Percentiles rank a stretch among this genome's conserved stretches.
These are phyloP conservation scores for Narcine bancroftii DNA, from an alignment of 2,113 vertebrate genomes.

Conservation along the genomic window DNA sequence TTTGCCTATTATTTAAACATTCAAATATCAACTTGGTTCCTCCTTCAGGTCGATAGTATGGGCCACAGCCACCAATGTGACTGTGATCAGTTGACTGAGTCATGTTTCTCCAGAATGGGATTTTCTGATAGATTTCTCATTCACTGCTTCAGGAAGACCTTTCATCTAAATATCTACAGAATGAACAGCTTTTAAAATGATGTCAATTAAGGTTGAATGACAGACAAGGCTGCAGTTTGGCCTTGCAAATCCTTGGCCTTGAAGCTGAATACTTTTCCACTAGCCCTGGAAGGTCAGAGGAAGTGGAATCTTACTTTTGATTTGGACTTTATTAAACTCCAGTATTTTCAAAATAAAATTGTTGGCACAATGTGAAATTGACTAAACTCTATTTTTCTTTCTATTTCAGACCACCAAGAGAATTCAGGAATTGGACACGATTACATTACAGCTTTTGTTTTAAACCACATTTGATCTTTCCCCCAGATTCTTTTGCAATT, in stretches of 20 bases:
- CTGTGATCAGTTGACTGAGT: background rate
- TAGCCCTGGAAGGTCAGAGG: slow-evolving; percentile 14
- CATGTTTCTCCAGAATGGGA: background rate
- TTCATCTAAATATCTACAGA: background rate
- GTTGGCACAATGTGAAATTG: background rate
- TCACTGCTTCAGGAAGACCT: background rate
- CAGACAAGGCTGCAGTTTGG: background rate
- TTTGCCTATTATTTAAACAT: background rate
- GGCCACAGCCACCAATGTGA: background rate
- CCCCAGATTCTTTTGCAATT: slow-evolving; percentile 14
- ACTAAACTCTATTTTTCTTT: slow-evolving; percentile 33
- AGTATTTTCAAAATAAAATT: slow-evolving; percentile 24
- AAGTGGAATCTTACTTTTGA: slow-evolving; percentile 16
- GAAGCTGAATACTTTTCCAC: background rate
- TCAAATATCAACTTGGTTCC: background rate
- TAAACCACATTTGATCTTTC: slow-evolving; percentile 26
- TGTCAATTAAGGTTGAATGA: background rate
- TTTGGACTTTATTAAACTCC: background rate
- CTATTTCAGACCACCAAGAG: slow-evolving; percentile 33
- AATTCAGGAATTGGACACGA: slow-evolving; percentile 24
- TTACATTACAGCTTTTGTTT: slow-evolving; percentile 7
- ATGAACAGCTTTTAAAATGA: background rate
- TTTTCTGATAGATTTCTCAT: background rate
- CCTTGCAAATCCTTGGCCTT: slow-evolving; percentile 5
- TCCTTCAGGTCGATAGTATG: background rate